phyloP scores from a whole-genome alignment of 2,888 invertebrate genomes.

The Drosophila putrida region DNA sequence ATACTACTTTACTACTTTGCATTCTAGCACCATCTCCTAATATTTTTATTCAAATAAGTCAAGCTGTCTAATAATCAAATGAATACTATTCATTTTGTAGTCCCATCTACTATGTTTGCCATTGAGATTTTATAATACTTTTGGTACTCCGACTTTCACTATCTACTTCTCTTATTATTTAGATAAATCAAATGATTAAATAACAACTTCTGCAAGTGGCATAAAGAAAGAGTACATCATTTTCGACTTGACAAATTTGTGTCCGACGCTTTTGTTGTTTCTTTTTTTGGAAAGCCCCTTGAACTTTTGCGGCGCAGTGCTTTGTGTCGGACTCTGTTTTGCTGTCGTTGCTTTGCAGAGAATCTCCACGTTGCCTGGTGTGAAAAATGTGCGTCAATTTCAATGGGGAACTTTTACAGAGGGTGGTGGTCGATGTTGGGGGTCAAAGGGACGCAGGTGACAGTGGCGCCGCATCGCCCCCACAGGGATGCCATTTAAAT shows the following conservation, averaged over 20 bases:
- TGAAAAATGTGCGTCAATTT: conserved; percentile 72
- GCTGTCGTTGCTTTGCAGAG: conserved; percentile 18
- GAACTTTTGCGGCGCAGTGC: conserved; percentile 66
- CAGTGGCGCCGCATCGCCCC: conserved; percentile 25
- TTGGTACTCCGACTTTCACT: neutral
- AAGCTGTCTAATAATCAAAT: too few species aligned
- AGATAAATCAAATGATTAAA: too few species aligned
- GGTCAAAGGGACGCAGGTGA: conserved; percentile 59
- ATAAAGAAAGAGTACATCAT: conserved; percentile 50
- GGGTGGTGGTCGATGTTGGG: neutral
- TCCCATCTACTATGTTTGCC: neutral
- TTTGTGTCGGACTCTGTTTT: conserved; percentile 48
- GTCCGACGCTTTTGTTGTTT: conserved; percentile 34
- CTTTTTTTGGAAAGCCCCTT: conserved; percentile 70
- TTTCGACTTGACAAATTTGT: conserved; percentile 27
- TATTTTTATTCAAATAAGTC: neutral
- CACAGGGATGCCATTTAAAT: conserved; percentile 69
- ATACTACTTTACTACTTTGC: too few species aligned
- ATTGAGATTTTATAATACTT: neutral
- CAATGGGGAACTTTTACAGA: conserved; percentile 9
- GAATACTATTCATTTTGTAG: too few species aligned
- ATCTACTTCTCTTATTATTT: too few species aligned
- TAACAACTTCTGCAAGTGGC: neutral
- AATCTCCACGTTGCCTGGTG: conserved; percentile 51
- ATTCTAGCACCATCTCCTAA: neutral